Evolutionary conservation across 2,797 vertebrate species (phyloP).

Genomic region (Eulemur albifrons): DNA sequence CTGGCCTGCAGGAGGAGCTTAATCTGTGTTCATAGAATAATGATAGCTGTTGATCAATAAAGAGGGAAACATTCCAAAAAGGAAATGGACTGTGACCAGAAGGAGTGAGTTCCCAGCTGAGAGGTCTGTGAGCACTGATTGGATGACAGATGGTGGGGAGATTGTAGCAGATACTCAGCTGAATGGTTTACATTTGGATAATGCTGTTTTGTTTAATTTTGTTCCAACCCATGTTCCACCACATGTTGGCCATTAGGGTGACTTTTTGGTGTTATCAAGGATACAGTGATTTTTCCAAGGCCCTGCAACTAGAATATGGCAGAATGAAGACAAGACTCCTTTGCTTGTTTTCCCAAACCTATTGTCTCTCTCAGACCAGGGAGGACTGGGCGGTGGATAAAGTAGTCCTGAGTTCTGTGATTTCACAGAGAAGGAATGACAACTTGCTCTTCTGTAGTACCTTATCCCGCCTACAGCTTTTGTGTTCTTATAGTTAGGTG

Average conservation of each 20-base stretch:
- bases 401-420: neutral
- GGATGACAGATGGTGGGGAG: neutral
- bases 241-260: neutral
- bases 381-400: neutral
- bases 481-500: neutral
- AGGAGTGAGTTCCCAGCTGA: neutral
- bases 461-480: neutral
- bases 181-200: fast-evolving
- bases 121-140: neutral
- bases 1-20: neutral
- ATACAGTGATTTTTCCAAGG: neutral
- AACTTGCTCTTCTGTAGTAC: neutral
- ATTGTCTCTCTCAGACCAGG: neutral
- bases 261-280: neutral
- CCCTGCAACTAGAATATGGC: neutral
- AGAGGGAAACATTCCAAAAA: neutral
- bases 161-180: neutral
- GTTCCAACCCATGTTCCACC: neutral
- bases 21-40: neutral
- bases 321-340: neutral
- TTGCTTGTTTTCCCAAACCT: neutral
- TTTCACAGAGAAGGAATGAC: neutral
- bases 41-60: neutral
- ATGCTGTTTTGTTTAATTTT: neutral
- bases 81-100: neutral